Base-by-base conservation (phyloP, 35 echinoderm and acorn worm genomes). In the Diadema setosum region DNA sequence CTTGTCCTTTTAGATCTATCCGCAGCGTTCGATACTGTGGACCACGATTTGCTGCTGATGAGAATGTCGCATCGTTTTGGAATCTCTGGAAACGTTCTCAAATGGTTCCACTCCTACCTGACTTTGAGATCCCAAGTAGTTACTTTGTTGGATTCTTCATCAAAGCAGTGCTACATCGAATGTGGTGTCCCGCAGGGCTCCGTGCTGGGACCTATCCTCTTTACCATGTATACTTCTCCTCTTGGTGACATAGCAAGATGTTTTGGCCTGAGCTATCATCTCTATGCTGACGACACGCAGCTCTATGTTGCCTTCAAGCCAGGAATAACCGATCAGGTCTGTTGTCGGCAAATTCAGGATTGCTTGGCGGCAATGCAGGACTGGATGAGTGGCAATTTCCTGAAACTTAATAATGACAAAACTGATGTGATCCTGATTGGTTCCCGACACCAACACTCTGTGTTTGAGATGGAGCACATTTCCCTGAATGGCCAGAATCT, bases 41-140 rank as follows among this genome's bases (percentile, higher is more conserved):
- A 90, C 37, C 45, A 83, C 23, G 46, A 63, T 12, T 82, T 83
- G 33, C 50, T 90, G 17, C 56, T 90, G 9, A 27, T 29, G 4
- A 33, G 80, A 5, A 24, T 90, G 18, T 15, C 18, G 5, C 11
- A 46, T 9, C 39, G 55, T 17, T 30, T 91, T 49, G 88, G 58
- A 11, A 29, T 86, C 23, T 36, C 4, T 32, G 59, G 55, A 30
- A 73, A 11, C 74, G 88, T 49, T 36, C 81, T 91, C 25, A n/a
- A 61, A 6, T 91, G 89, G 89, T 86, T 43, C 27, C 20, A 64
- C 27, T 86, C 82, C 35, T 91, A 89, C 37, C 5, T 85, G 12
- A 30, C 32, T 25, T 23, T 40, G 16, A 49, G 83, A 15, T 58
- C 46, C 11, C 83, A 85, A 41, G 11, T 26, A 18, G 57, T 85